Base-by-base conservation (phyloP, 1,140 invertebrate species). In the Ephestia elutella region DNA sequence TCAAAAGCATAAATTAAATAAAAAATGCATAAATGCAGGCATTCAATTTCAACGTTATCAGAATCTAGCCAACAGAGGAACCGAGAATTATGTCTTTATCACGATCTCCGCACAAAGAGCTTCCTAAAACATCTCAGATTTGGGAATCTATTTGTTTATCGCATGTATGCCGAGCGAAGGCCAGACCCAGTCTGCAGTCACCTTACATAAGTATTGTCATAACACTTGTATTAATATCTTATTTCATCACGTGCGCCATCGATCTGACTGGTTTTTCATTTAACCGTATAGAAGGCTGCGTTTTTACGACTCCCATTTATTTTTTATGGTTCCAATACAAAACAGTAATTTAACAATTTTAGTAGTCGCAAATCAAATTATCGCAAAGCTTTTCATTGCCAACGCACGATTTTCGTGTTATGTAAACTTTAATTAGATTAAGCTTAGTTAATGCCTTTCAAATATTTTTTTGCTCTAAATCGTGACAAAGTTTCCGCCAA, bases 81-180 rank as follows among this genome's bases (percentile, higher is more conserved):
- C 49, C 4, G 5, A 50, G 18, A 50, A 17, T 20, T 20, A 49
- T 17, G 44, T 19, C 5, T 20, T 50, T 35, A 58, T 70, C 65
- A 56, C 58, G 62, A 70, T 70, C 20, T 59, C 25, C 20, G 18
- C 54, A 70, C 65, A 70, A 70, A 67, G 68, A 62, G 60, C 62
- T 70, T 65, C 56, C 60, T 57, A 60, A 64, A 67, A 70, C 62
- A 65, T 62, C 61, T 21, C 17, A 35, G 49, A 35, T 65, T 70
- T 70, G 68, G 59, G 68, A 70, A 70, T 59, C 56, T 59, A 63
- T 67, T 58, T 58, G 28, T 58, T 58, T 58, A 15, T 53, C 3
- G 1, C 7, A 25, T 25, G 21, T 25, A 3, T 25, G 21, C 2
- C 21, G 7, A 25, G 21, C 21, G 21, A 44, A 44, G 38, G 13